phyloP scores from a whole-genome alignment of 2,888 invertebrate species.

The Clitarchus hookeri region DNA sequence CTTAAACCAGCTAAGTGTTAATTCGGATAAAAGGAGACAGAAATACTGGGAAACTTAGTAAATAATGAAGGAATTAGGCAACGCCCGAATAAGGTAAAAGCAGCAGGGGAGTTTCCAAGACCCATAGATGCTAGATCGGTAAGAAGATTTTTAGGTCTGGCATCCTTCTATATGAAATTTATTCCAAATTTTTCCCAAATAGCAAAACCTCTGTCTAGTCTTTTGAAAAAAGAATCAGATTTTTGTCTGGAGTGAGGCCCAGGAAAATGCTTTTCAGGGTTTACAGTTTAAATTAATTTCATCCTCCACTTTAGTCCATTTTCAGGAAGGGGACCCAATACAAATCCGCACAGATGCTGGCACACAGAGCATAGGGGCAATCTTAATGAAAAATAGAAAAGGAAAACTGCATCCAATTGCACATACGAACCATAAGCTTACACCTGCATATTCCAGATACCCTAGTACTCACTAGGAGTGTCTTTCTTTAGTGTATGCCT shows the following conservation, averaged over 20 bases:
- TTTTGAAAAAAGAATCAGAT: neutral
- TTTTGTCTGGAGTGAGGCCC: too few species aligned
- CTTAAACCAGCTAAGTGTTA: neutral
- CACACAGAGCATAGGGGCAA: neutral
- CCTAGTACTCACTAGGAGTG: too few species aligned
- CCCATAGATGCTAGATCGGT: neutral
- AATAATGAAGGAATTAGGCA: neutral
- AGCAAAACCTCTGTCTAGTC: neutral
- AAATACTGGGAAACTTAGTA: neutral
- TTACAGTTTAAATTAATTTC: neutral
- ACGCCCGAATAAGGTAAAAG: neutral
- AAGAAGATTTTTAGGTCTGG: neutral
- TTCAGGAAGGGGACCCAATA: neutral
- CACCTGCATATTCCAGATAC: too few species aligned
- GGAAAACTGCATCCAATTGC: too few species aligned
- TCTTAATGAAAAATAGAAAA: too few species aligned
- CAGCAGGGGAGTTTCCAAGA: neutral
- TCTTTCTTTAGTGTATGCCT: too few species aligned
- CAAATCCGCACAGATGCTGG: neutral
- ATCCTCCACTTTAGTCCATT: neutral
- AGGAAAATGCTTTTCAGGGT: neutral
- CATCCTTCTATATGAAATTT: neutral
- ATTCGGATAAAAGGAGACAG: neutral
- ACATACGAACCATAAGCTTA: too few species aligned
- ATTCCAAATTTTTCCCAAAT: constrained; percentile 10